phyloP scores from a whole-genome alignment of 2,888 invertebrate genomes.

The Rhagonycha lutea region DNA sequence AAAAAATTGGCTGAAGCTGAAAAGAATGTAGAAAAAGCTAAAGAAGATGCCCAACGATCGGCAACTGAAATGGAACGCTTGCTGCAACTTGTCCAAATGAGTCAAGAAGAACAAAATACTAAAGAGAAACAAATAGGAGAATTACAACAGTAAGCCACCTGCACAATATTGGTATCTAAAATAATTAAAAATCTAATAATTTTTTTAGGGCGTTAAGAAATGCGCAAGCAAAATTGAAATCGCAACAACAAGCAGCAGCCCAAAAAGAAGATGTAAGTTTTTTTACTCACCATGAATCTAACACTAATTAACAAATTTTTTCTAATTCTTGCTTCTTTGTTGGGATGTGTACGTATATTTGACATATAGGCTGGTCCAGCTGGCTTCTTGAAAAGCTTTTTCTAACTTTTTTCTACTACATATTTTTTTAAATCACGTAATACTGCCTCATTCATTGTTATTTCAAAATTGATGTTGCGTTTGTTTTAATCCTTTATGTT shows the following conservation, averaged over 20 bases:
- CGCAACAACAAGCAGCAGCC: conserved; percentile 74
- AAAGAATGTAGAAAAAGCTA: conserved; percentile 72
- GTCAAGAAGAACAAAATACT: conserved; percentile 89
- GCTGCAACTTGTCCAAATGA: conserved; percentile 88
- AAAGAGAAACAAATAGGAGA: conserved; percentile 92
- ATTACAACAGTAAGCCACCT: conserved; percentile 79
- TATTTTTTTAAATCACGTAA: conserved; percentile 34
- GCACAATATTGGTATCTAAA: background rate
- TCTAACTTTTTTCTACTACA: conserved; percentile 62
- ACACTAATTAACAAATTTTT: background rate
- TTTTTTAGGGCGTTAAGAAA: conserved; percentile 81
- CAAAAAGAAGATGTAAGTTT: conserved; percentile 59
- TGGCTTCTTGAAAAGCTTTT: conserved; percentile 94
- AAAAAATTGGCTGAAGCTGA: conserved; percentile 78
- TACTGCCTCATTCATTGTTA: conserved; percentile 51
- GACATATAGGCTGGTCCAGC: conserved; percentile 80
- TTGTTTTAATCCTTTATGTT: conserved; percentile 16
- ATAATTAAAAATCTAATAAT: too few relatives aligned
- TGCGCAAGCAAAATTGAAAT: conserved; percentile 88
- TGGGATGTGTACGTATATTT: conserved; percentile 26
- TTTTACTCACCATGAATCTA: background rate
- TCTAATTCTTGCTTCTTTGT: conserved; percentile 11
- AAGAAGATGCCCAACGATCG: conserved; percentile 81
- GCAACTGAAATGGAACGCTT: conserved; percentile 87
- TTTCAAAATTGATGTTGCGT: conserved; percentile 36